A percentile compares a stretch with the other conserved stretches of the same genome.
phyloP scores from a whole-genome alignment of 2,888 invertebrate species.

The Dryococelus australis region DNA sequence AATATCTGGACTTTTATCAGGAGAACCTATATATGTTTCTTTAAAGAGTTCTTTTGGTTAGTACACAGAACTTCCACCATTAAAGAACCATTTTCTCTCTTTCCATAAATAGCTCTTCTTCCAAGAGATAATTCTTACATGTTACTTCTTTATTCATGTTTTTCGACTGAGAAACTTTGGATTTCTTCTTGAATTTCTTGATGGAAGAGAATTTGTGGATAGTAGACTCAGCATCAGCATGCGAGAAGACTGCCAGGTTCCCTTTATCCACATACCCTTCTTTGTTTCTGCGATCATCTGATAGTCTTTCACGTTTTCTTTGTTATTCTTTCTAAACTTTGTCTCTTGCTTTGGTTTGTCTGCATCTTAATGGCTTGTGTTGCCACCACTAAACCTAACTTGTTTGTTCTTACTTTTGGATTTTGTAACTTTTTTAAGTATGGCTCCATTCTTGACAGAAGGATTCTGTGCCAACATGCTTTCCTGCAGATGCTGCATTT shows the following conservation, averaged over 20 bases:
- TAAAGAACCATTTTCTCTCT: background rate
- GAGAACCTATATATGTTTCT: slow-evolving; percentile 80
- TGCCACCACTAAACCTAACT: background rate
- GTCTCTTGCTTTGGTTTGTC: background rate
- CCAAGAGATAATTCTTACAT: background rate
- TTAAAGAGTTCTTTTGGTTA: slow-evolving; percentile 79
- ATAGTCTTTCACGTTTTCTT: no score
- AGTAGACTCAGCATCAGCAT: background rate
- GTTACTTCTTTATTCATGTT: background rate
- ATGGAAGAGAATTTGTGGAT: background rate
- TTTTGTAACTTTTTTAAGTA: background rate
- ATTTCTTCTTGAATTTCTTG: background rate
- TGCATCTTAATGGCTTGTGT: background rate
- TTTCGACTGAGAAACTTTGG: background rate
- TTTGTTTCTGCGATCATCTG: background rate
- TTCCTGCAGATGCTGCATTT: background rate
- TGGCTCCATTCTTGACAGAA: background rate
- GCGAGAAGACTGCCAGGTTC: background rate
- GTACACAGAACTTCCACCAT: slow-evolving; percentile 75
- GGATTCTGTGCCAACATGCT: background rate
- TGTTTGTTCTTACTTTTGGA: background rate
- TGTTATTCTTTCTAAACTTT: no score
- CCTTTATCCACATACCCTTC: background rate
- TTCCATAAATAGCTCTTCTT: background rate
- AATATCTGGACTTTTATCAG: slow-evolving; percentile 72